Evolutionary conservation across 1,140 invertebrate genomes (phyloP).

Genomic region (Pogonognathellus flavescens): DNA sequence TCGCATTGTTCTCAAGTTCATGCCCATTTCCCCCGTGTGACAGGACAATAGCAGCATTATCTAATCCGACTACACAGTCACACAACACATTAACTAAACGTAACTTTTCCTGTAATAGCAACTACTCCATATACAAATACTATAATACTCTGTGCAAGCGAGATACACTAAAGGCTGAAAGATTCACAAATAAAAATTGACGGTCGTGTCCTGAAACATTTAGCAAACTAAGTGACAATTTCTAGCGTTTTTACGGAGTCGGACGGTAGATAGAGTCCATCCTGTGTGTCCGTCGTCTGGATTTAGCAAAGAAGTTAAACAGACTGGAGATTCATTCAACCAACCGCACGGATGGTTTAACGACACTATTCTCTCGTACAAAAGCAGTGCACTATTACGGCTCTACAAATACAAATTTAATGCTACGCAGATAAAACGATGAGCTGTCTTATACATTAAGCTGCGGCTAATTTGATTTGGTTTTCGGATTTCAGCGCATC

Average conservation of each 20-base stretch:
- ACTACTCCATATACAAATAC: no score
- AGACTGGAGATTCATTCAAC: not conserved
- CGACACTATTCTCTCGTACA: not conserved
- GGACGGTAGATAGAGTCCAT: no score
- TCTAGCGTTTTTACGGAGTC: not conserved
- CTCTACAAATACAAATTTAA: no score
- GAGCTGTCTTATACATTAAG: not conserved
- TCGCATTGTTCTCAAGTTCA: not conserved
- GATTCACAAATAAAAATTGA: constrained; percentile 43
- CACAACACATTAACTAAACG: not conserved
- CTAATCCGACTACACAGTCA: constrained; percentile 3
- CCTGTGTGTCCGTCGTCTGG: not conserved
- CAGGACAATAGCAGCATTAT: not conserved
- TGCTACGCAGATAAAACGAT: not conserved
- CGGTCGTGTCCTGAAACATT: not conserved
- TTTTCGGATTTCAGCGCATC: no score
- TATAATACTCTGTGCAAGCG: not conserved
- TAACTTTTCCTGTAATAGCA: not conserved
- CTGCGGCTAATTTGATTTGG: no score
- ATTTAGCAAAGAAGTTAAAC: not conserved
- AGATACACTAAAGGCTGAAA: constrained; percentile 13
- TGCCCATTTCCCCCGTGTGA: constrained; percentile 13
- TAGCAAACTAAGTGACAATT: constrained; percentile 3
- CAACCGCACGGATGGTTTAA: not conserved
- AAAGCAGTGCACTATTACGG: not conserved